phyloP scores from a whole-genome alignment of 2,888 invertebrate genomes.

The Lepidochitona cinerea region DNA sequence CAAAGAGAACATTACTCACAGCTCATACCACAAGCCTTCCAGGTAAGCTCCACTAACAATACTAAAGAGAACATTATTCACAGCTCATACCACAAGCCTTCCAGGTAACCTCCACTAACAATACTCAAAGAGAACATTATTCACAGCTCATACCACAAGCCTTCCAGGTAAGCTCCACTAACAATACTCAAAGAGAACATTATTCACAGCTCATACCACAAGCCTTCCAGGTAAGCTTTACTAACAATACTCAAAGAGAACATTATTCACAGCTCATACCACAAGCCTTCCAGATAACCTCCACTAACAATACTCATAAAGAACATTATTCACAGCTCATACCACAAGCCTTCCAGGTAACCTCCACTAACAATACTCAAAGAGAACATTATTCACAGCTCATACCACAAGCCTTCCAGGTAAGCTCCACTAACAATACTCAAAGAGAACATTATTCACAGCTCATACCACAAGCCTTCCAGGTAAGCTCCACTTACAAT shows the following conservation, averaged over 20 bases:
- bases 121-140: too few relatives aligned
- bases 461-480: slow-evolving; percentile 66
- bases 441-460: slow-evolving; percentile 70
- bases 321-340: not conserved
- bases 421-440: slow-evolving; percentile 83
- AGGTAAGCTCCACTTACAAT: not conserved
- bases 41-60: slow-evolving; percentile 52
- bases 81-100: too few relatives aligned
- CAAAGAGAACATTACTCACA: slow-evolving; percentile 70
- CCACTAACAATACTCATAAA: not conserved
- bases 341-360: slow-evolving; percentile 85
- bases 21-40: slow-evolving; percentile 72
- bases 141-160: too few relatives aligned
- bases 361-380: slow-evolving; percentile 90
- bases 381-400: slow-evolving; percentile 68
- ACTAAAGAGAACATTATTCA: too few relatives aligned
- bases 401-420: slow-evolving; percentile 73
- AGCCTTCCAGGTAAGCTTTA: too few relatives aligned
- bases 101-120: too few relatives aligned
- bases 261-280: too few relatives aligned
- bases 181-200: too few relatives aligned
- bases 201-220: too few relatives aligned
- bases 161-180: too few relatives aligned
- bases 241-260: too few relatives aligned
- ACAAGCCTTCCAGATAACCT: too few relatives aligned